These are phyloP conservation scores for Gobiocypris rarus DNA, from an alignment of 2,113 vertebrate genomes.

Conservation along the genomic window DNA sequence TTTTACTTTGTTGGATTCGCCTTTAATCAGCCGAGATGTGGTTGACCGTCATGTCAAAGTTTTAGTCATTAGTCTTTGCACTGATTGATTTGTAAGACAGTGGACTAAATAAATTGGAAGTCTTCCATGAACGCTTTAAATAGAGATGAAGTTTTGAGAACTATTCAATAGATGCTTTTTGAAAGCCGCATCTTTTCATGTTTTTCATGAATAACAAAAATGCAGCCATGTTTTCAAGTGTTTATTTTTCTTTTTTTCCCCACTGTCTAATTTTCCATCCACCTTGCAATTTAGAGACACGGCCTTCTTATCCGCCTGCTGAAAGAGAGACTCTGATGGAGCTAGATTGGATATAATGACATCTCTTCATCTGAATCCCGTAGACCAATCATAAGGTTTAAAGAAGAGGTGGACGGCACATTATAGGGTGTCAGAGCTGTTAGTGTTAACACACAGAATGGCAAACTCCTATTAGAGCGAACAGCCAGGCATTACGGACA, in stretches of 20 bases:
- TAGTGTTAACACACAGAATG: conserved; percentile 58
- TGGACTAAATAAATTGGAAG: conserved; percentile 9
- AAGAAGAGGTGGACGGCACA: conserved; percentile 56
- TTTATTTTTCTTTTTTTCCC: not conserved
- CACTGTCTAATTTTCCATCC: conserved; percentile 14
- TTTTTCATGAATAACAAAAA: conserved; percentile 11
- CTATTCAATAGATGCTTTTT: not conserved
- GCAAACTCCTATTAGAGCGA: conserved; percentile 59
- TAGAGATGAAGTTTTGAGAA: not conserved
- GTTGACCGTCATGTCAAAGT: conserved; percentile 38
- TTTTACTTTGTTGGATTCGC: conserved; percentile 42
- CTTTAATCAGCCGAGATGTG: conserved; percentile 48
- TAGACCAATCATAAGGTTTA: conserved; percentile 45
- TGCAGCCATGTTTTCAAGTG: conserved; percentile 2
- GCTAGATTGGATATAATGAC: conserved; percentile 57
- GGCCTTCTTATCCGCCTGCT: not conserved
- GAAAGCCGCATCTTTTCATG: not conserved
- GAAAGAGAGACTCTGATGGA: conserved; percentile 16
- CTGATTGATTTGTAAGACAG: conserved; percentile 1
- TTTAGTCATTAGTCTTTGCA: conserved; percentile 50
- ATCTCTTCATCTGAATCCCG: conserved; percentile 59
- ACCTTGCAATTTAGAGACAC: not conserved
- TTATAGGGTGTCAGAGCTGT: conserved; percentile 51
- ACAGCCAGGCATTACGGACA: conserved; percentile 64
- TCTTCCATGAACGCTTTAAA: not conserved